Base-by-base conservation (phyloP, 2,113 vertebrate genomes). In the Odocoileus virginianus region DNA sequence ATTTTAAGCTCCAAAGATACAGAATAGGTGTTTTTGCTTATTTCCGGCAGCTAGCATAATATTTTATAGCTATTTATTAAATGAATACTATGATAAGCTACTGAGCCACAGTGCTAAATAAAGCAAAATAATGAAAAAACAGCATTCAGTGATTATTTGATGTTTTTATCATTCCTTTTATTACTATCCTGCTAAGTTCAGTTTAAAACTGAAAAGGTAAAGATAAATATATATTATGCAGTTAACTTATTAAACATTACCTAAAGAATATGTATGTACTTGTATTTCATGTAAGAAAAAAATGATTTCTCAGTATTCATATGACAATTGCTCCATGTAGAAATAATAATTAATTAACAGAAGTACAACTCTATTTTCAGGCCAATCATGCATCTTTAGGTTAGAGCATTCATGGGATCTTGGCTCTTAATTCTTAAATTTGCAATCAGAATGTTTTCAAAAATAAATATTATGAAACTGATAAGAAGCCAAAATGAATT, bases 121-220 rank as follows among this genome's bases (percentile, higher is more conserved):
- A 76, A 91, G 28, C 81, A 89, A 96, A 95, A 86, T 89, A 64
- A 40, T 16, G 52, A 74, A 28, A 89, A 85, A 96, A 74, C 5
- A 84, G 30, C n/a, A 87, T 81, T 96, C 2, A 6, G 27, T 76
- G 52, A 89, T n/a, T 87, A 33, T 61, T 84, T 94, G 27, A 81
- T 60, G 11, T 86, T 95, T 95, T 93, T 93, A 87, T 93, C 52
- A 87, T 85, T 91, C 19, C 27, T 81, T 78, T 94, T 43, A 90
- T 91, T 95, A 85, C 28, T 85, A 45, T 28, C 27, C 47, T 71
- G 25, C 61, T 93, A 95, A 76, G 57, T 33, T 71, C 58, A 92
- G 57, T 87, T 97, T 89, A 84, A 17, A 85, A 90, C 2, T 50
- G 40, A 64, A 92, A 76, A 64, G 27, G 79, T 57, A 83, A 33